Evolutionary conservation across 2,797 vertebrate species (phyloP), one percentile per base, ranked within the genome.

Genomic region (Vespertilio murinus): DNA sequence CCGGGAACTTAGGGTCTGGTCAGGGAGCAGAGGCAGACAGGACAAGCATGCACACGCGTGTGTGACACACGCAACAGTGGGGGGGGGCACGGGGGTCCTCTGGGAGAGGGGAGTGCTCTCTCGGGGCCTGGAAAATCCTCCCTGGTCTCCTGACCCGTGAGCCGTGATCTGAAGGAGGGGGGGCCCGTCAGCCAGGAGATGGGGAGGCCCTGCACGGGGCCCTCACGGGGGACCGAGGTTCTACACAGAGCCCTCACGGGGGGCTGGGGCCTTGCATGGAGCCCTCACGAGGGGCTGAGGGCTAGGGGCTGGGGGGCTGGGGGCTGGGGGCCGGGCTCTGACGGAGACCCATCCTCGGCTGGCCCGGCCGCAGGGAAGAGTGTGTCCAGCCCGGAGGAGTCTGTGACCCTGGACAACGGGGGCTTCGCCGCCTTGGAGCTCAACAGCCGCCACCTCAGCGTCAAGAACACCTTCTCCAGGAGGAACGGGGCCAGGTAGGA

Each of bases 351-450:
- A 0, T 67, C 25, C 25, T 0, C 40, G 11, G 38, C 78, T 0
- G 8, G 0, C 0, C 1, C 8, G 42, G 3, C 20, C 22, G 20
- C 97, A 99, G 99, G 99, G 91, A 99, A 99, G 96, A 98, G 98
- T 94, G 91, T 98, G 83, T 98, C 99, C 88, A 98, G 98, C 0
- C 98, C 98, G 94, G 99, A 99, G 96, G 99, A 99, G 97, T 98
- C 99, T 0, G 98, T 99, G 79, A 99, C 99, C 0, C 97, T 99
- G 97, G 99, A 99, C 97, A 99, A 99, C 0, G 99, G 99, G 77
- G 99, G 99, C 3, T 99, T 99, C 97, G 99, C 99, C 0, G 98
- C 99, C 90, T 97, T 99, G 97, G 99, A 99, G 97, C 99, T 99
- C 95, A 99, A 99, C 98, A 99, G 99, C 97, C 98, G 99, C 71